Evolutionary conservation across 2,888 invertebrate genomes (phyloP).

Genomic region (Sturmia bella): DNA sequence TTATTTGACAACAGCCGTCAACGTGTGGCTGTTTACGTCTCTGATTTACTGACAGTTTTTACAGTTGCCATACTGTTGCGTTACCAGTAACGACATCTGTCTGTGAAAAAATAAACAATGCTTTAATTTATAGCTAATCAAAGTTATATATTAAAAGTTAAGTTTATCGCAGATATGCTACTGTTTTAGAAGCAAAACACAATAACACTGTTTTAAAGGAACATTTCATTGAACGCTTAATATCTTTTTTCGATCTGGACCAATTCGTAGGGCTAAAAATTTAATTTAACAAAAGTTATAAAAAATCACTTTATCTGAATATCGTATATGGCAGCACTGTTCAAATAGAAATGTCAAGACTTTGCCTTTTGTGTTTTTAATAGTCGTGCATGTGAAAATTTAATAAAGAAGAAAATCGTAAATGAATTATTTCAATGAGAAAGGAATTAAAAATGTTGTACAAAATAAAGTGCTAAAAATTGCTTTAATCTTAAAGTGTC

Average conservation of each 20-base stretch:
- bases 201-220: too few relatives aligned
- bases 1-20: slow-evolving; percentile 60
- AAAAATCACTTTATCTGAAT: too few relatives aligned
- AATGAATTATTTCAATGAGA: slow-evolving; percentile 42
- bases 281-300: too few relatives aligned
- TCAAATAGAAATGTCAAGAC: slow-evolving; percentile 56
- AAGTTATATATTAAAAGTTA: too few relatives aligned
- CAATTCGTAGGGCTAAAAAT: neutral
- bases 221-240: too few relatives aligned
- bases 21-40: slow-evolving; percentile 39
- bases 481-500: slow-evolving; percentile 60
- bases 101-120: too few relatives aligned
- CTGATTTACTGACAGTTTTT: neutral
- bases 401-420: slow-evolving; percentile 45
- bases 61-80: neutral
- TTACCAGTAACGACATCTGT: too few relatives aligned
- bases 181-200: too few relatives aligned
- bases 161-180: too few relatives aligned
- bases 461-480: slow-evolving; percentile 55
- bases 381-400: slow-evolving; percentile 61
- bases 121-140: too few relatives aligned
- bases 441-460: slow-evolving; percentile 34
- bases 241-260: neutral
- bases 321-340: slow-evolving; percentile 12
- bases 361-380: slow-evolving; percentile 61